Evolutionary conservation across 2,113 vertebrate genomes (phyloP), one percentile per base, ranked within the genome.

Genomic region (Callopanchax toddi): DNA sequence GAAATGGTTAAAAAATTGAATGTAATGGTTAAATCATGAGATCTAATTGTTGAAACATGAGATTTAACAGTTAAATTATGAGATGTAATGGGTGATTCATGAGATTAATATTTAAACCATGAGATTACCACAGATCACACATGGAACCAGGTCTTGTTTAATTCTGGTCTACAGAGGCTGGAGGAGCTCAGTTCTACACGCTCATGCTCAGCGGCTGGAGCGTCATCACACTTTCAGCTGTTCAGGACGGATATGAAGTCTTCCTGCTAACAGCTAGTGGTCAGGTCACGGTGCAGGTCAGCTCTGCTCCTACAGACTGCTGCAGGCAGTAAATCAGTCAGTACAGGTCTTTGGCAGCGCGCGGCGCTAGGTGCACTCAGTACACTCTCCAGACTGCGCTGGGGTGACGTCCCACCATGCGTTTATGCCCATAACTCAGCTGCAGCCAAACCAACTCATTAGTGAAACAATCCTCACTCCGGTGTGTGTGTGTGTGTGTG

Each of bases 381-480:
- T 75, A 59, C 77, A 60, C 52, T 72, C 77, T 79, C 67, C 67
- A 81, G 71, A 17, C 75, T 79, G 79, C 71, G 36, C 71, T 81
- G 72, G 74, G 68, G 77, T 60, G 69, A 77, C 13, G 66, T 87
- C 78, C 78, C 82, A 78, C 79, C 76, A 72, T 82, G 71, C 58
- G 29, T 78, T 81, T 79, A 83, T 86, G 84, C 81, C 84, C 71
- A 64, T 76, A 79, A 87, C 78, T 76, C 74, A 85, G 74, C 76
- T 52, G 42, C 70, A 75, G 90, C 89, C 90, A 92, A 90, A 89
- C 89, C 86, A 87, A 74, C 85, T 91, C 89, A 90, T 92, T 92
- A 91, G 84, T 77, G 78, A 74, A 78, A 87, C 62, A 80, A 84
- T 75, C 78, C 71, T 79, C 81, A 57, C 71, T 46, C 54, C 16